phyloP scores from a whole-genome alignment of 2,888 invertebrate genomes.

The Hypselothyrea guttata region DNA sequence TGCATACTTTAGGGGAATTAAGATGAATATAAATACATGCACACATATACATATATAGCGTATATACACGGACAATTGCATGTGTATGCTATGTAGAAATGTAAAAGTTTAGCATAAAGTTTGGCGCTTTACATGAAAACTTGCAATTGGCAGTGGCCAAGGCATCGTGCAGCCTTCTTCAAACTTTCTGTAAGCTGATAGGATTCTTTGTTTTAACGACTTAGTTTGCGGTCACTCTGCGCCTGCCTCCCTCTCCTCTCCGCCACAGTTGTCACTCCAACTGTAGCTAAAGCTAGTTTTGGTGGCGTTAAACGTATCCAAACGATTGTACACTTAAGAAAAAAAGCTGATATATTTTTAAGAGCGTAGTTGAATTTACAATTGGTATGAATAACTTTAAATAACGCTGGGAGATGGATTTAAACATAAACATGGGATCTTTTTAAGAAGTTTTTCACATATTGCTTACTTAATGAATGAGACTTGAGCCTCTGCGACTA shows the following conservation, averaged over 20 bases:
- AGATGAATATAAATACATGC: slow-evolving; percentile 37
- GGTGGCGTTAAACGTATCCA: slow-evolving; percentile 4
- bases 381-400: too few species aligned
- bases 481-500: too few species aligned
- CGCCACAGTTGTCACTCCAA: slow-evolving; percentile 21
- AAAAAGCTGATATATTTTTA: too few species aligned
- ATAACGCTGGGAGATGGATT: too few species aligned
- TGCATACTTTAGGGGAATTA: slow-evolving; percentile 61
- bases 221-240: slow-evolving; percentile 57
- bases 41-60: neutral
- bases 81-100: slow-evolving; percentile 12
- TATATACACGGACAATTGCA: slow-evolving; percentile 13
- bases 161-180: slow-evolving; percentile 36
- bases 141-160: slow-evolving; percentile 60
- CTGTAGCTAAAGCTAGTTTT: too few species aligned
- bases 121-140: slow-evolving; percentile 70
- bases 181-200: slow-evolving; percentile 60
- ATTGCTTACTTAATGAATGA: too few species aligned
- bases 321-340: too few species aligned
- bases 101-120: slow-evolving; percentile 73
- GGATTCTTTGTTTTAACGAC: slow-evolving; percentile 70
- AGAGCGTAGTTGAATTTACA: too few species aligned
- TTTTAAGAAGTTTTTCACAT: too few species aligned
- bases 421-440: too few species aligned
- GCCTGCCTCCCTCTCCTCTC: neutral